Conservation (phyloP, 2,113 vertebrate genomes). For the Poecile atricapillus region DNA sequence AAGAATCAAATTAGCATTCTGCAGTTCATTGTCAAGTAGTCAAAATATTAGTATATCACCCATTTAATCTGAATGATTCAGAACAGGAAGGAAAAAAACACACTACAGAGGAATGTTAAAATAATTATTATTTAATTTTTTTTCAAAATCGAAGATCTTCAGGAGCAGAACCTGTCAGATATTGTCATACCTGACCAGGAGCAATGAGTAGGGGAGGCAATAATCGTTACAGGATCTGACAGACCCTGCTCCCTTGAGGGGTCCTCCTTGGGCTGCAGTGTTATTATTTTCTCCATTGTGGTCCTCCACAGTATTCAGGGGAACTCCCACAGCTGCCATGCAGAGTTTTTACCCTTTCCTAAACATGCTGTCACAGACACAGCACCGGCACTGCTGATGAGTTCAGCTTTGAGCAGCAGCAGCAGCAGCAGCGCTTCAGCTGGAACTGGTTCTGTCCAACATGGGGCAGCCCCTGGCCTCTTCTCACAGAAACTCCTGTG, state of each 20-base stretch:
- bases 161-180: background rate
- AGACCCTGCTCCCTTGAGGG: background rate
- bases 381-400: background rate
- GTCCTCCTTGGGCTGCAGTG: background rate
- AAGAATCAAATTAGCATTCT: constrained; percentile 14
- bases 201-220: background rate
- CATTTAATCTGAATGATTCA: background rate
- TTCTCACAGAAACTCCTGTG: background rate
- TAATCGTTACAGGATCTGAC: background rate
- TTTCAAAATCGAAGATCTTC: background rate
- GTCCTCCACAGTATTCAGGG: background rate
- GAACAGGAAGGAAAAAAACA: background rate
- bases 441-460: background rate
- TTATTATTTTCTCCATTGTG: background rate
- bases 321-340: background rate
- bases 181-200: background rate
- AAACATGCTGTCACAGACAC: background rate
- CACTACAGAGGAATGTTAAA: background rate
- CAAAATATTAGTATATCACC: background rate
- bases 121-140: background rate
- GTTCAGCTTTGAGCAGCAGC: background rate
- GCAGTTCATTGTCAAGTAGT: background rate
- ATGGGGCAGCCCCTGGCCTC: background rate
- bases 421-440: rapidly evolving
- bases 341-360: background rate